phyloP scores from a whole-genome alignment of 1,140 invertebrate species.

The Wasmannia auropunctata region DNA sequence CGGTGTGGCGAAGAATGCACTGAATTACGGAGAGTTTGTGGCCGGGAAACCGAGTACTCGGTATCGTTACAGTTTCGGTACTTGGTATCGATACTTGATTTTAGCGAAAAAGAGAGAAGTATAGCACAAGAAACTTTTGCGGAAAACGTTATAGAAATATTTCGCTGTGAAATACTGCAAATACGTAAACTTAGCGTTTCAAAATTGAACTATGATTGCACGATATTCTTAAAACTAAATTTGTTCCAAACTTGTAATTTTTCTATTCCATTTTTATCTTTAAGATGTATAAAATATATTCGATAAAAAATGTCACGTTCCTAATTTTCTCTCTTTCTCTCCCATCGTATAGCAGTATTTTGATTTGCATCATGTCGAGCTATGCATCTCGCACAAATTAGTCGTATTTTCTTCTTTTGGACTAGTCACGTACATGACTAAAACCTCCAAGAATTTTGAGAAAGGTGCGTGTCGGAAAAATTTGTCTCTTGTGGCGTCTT shows the following conservation, averaged over 20 bases:
- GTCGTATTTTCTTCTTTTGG: neutral
- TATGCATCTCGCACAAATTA: neutral
- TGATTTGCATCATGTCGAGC: neutral
- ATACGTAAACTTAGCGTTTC: neutral
- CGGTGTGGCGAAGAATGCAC: neutral
- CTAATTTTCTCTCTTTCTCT: neutral
- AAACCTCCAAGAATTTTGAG: constrained; percentile 18
- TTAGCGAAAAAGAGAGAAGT: neutral
- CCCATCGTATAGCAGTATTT: neutral
- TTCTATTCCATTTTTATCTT: neutral
- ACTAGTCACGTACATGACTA: neutral
- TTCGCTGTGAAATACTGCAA: neutral
- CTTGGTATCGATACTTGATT: neutral
- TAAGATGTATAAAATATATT: neutral
- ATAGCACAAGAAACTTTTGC: neutral
- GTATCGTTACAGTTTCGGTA: neutral
- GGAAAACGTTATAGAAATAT: neutral
- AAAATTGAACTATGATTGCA: neutral
- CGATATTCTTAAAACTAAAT: neutral
- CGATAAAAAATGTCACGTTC: neutral
- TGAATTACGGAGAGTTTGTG: neutral
- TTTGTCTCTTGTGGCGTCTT: neutral
- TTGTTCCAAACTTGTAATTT: neutral
- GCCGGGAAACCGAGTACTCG: neutral
- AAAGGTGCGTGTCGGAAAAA: constrained; percentile 4